phyloP scores from a whole-genome alignment of 2,888 invertebrate genomes.

The Syrphus vitripennis region DNA sequence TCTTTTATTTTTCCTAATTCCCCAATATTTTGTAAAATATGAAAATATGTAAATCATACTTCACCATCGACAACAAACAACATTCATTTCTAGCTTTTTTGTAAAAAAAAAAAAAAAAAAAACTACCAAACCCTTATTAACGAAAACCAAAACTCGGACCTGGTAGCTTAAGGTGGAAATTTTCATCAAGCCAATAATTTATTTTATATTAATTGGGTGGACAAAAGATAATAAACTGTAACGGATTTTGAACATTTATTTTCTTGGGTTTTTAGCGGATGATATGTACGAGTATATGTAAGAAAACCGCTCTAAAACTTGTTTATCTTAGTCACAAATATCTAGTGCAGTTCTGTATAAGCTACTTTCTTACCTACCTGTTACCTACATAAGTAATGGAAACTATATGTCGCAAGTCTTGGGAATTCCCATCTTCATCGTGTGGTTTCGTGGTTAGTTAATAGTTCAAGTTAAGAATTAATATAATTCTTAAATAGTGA shows the following conservation, averaged over 20 bases:
- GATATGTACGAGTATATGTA: too few relatives aligned
- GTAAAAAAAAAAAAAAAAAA: too few relatives aligned
- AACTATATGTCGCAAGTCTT: not conserved
- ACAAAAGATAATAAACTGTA: not conserved
- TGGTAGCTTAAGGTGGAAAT: not conserved
- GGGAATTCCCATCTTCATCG: not conserved
- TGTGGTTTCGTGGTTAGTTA: not conserved
- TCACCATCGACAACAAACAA: too few relatives aligned
- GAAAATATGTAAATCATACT: too few relatives aligned
- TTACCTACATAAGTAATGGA: not conserved
- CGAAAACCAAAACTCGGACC: not conserved
- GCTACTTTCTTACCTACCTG: too few relatives aligned
- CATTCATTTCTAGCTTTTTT: too few relatives aligned
- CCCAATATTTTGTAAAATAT: too few relatives aligned
- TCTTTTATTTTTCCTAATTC: too few relatives aligned
- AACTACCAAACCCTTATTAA: not conserved
- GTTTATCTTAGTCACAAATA: not conserved
- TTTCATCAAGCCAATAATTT: not conserved
- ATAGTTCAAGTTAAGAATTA: not conserved
- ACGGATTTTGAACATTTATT: not conserved
- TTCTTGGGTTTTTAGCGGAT: not conserved
- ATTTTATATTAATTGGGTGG: not conserved
- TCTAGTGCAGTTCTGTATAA: not conserved
- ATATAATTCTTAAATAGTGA: not conserved
- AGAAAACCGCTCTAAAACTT: not conserved